Evolutionary conservation across 1,140 invertebrate genomes (phyloP), one percentile per base, ranked within the genome.

Genomic region (Portunus trituberculatus): DNA sequence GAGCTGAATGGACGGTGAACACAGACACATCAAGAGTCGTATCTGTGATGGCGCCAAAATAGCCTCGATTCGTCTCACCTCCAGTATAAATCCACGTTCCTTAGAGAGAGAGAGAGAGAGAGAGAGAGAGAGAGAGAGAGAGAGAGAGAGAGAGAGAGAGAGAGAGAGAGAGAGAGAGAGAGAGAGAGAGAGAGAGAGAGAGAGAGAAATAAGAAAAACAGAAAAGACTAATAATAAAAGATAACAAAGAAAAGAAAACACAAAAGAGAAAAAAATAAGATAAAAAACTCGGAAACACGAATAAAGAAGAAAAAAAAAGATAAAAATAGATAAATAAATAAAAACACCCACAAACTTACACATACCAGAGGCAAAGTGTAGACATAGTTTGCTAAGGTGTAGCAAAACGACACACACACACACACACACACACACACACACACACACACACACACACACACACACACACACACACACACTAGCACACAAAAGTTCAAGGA

Each of bases 71-170:
- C 25, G 59, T 92, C 67, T 83, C 67, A 45, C n/a, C 67, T 83
- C 29, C n/a, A 45, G 7, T 32, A 83, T 92, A 82, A 92, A 92
- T 92, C 67, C 31, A 76, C 20, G 14, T 84, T 92, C 83, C 91
- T 92, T 92, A 2, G 39, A 39, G 67, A 16, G 31, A 29, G 31
- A n/a, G 32, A 45, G 29, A 32, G 45, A 88, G 67, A n/a, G 67
- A 20, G 12, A 76, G 25, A n/a, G 67, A n/a, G 20, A n/a, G 20
- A n/a, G 67, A 7, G 67, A 20, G 67, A 20, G 6, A n/a, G 67
- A n/a, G n/a, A 12, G 67, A 20, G 67, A 20, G 20, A 7, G 20
- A 20, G 20, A 20, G n/a, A 20, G 67, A n/a, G 67, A 7, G 12
- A 46, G 86, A 29, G n/a, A 32, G 86, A 32, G 32, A 6, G 86